Evolutionary conservation across 2,888 invertebrate species (phyloP).

Genomic region (Acleris laterana): DNA sequence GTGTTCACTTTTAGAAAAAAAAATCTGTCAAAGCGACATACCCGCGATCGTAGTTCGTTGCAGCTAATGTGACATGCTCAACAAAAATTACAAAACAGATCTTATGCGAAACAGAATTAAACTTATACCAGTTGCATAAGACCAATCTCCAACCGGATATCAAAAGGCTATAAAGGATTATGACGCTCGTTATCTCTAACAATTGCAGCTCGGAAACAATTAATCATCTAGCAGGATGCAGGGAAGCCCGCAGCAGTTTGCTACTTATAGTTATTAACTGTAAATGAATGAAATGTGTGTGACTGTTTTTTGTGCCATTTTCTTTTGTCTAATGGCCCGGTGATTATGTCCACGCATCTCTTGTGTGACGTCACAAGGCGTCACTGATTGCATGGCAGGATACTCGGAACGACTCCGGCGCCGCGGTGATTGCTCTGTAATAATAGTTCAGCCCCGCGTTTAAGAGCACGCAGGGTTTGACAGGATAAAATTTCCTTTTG

Average conservation of each 20-base stretch:
- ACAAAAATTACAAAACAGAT: too few relatives aligned
- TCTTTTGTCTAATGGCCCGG: constrained; percentile 39
- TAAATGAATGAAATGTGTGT: constrained; percentile 41
- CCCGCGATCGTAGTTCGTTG: too few relatives aligned
- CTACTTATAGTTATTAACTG: constrained; percentile 47
- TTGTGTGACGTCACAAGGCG: constrained; percentile 48
- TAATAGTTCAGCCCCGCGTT: not conserved
- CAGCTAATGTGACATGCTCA: too few relatives aligned
- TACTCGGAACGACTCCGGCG: constrained; percentile 29
- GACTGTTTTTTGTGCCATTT: constrained; percentile 46
- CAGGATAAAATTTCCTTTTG: too few relatives aligned
- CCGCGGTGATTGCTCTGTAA: not conserved
- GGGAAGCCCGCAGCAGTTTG: constrained; percentile 54
- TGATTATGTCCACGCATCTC: constrained; percentile 46
- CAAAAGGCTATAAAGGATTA: constrained; percentile 17
- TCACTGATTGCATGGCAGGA: constrained; percentile 59
- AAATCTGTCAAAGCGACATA: too few relatives aligned
- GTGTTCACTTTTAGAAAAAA: too few relatives aligned
- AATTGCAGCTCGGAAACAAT: constrained; percentile 25
- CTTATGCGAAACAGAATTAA: too few relatives aligned
- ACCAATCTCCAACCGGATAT: constrained; percentile 21
- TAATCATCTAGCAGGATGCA: constrained; percentile 57
- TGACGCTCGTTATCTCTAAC: constrained; percentile 17
- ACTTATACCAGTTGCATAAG: too few relatives aligned
- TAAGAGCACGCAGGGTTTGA: not conserved